Conservation (phyloP, 2,797 vertebrate genomes). For the Myripristis jacobus region DNA sequence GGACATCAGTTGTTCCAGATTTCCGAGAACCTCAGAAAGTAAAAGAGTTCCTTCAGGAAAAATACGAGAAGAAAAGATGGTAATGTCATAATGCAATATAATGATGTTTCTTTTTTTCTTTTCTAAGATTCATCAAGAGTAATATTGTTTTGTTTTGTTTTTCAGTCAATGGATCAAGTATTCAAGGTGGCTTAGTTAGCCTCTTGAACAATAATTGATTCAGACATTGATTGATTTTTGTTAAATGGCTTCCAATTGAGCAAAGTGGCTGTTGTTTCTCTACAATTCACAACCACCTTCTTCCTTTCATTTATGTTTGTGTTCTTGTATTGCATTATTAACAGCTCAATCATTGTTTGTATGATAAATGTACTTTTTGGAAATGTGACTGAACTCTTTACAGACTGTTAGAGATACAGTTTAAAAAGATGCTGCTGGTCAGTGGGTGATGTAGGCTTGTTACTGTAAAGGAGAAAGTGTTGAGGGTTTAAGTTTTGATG, state of each 20-base stretch:
- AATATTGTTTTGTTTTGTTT: background rate
- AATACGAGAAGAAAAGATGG: conserved; percentile 99
- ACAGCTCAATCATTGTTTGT: background rate
- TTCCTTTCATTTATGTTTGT: background rate
- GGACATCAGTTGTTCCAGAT: conserved; percentile 98
- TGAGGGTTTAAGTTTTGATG: conserved; percentile 11
- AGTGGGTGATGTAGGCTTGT: background rate
- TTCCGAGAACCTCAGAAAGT: conserved; percentile 99
- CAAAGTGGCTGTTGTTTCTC: background rate
- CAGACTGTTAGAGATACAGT: background rate
- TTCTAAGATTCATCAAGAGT: conserved; percentile 3
- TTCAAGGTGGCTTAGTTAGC: background rate
- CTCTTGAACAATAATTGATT: background rate
- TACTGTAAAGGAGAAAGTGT: conserved; percentile 6
- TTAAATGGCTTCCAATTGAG: background rate
- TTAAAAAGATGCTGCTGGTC: background rate
- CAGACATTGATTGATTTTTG: background rate
- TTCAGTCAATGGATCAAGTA: background rate
- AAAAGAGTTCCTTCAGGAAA: conserved; percentile 99
- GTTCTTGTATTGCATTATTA: background rate
- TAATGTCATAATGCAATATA: conserved; percentile 75
- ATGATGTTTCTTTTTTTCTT: conserved; percentile 10
- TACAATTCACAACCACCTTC: no score
- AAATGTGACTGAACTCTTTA: background rate
- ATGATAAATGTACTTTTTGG: no score